Conservation (phyloP, 2,888 invertebrate genomes). For the Asteroscopus sphinx region DNA sequence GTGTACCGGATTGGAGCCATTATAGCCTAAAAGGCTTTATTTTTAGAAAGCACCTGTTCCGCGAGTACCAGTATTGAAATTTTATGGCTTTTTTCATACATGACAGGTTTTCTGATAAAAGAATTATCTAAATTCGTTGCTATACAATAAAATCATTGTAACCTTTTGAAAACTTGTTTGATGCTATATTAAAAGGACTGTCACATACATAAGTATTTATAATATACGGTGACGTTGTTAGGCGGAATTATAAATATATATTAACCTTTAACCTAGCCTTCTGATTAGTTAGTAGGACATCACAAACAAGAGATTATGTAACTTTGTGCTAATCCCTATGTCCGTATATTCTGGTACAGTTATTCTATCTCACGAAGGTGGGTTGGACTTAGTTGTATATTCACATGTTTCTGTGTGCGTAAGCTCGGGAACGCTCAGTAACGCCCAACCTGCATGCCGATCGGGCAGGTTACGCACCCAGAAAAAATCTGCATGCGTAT, state of each 20-base stretch:
- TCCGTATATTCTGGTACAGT: no score
- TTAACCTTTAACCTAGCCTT: conserved; percentile 6
- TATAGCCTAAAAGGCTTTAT: conserved; percentile 20
- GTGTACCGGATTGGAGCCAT: conserved; percentile 5
- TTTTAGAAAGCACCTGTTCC: conserved; percentile 18
- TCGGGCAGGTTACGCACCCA: no score
- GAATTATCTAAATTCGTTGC: neutral
- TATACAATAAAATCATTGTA: conserved; percentile 12
- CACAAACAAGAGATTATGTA: neutral
- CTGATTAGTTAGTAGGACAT: conserved; percentile 3
- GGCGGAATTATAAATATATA: conserved; percentile 1
- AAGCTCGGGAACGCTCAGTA: no score
- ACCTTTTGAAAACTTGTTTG: conserved; percentile 17
- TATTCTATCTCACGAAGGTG: no score
- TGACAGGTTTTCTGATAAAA: conserved; percentile 15
- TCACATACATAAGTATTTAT: conserved; percentile 13
- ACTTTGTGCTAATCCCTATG: no score
- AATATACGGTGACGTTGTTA: neutral
- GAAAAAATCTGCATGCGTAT: no score
- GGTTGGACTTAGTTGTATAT: no score
- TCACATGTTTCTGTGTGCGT: no score
- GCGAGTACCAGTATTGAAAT: conserved; percentile 9
- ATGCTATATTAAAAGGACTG: neutral
- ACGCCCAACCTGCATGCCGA: no score
- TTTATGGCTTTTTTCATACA: conserved; percentile 4